Base-by-base conservation (phyloP, 2,888 invertebrate species). In the Eupithecia tripunctaria region DNA sequence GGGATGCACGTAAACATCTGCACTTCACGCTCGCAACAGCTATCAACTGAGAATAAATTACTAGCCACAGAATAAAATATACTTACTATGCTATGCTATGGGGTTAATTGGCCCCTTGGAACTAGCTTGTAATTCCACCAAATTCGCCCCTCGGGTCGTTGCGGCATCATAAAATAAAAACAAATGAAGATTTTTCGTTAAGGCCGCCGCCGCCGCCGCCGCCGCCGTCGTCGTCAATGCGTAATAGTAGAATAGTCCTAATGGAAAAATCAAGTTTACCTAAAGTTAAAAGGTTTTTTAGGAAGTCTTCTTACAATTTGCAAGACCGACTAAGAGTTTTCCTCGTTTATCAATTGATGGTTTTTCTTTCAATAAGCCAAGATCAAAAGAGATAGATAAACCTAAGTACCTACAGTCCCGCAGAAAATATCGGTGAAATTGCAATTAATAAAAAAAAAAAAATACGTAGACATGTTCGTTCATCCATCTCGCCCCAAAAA, bases 1-100 rank as follows among this genome's bases (percentile, higher is more conserved):
- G 84, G 81, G 82, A 85, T 89, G 89, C 90, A 91, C 88, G 85
- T 82, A 89, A 91, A 91, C 91, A 91, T 91, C 91, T 91, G 91
- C 88, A 82, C 81, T 80, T 72, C 76, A 80, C 67, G 70, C 62
- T 32, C 38, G 47, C 32, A 29, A 38, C 63, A 70, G 77, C 80
- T 82, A 82, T 82, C 82, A 80, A 84, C 82, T 79, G 81, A 77
- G 79, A 82, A 86, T 88, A 87, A 85, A 87, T 86, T 84, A 86
- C 80, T 70, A 38, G 64, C 12, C 38, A 64, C 64, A 64, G 38
- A 64, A 21, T 63, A 29, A 32, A n/a, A 38, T 36, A 64, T 64
- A 15, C 38, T n/a, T 63, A 25, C 38, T 36, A n/a, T 7, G 63
- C 38, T n/a, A 71, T 76, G 63, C 38, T n/a, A 71, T 76, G 78